Conservation (phyloP, 2,888 invertebrate genomes). For the Thymelicus acteon region DNA sequence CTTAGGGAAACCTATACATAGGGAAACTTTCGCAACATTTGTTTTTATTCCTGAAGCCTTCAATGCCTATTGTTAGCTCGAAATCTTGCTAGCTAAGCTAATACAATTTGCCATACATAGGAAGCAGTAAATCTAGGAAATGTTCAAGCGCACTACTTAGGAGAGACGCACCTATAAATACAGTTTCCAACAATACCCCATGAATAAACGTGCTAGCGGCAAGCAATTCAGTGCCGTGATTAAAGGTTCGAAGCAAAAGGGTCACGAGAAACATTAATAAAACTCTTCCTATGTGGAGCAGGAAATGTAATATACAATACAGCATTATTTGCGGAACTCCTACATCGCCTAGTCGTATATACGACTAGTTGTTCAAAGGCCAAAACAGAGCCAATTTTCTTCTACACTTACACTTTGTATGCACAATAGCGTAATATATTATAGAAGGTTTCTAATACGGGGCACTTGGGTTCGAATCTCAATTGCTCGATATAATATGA, state of each 20-base stretch:
- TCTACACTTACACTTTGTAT: too few relatives aligned
- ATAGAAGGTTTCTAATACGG: too few relatives aligned
- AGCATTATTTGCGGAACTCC: conserved; percentile 1
- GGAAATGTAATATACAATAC: conserved; percentile 14
- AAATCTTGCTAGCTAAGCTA: not conserved
- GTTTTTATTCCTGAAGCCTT: not conserved
- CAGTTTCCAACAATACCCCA: conserved; percentile 64
- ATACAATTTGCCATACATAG: conserved; percentile 14
- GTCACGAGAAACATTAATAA: conserved; percentile 52
- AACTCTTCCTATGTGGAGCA: conserved; percentile 37
- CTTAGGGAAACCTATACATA: too few relatives aligned
- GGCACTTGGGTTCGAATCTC: too few relatives aligned
- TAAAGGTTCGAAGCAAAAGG: conserved; percentile 46
- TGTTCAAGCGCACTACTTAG: conserved; percentile 47
- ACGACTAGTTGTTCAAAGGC: too few relatives aligned
- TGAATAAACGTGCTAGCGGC: conserved; percentile 47
- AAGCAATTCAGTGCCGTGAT: conserved; percentile 8
- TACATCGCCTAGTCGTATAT: not conserved
- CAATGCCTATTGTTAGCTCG: not conserved
- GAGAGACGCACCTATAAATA: conserved; percentile 59
- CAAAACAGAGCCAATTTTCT: too few relatives aligned
- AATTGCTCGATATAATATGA: too few relatives aligned
- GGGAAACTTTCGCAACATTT: too few relatives aligned
- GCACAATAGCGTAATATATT: too few relatives aligned
- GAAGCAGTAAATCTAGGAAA: conserved; percentile 42